Base-by-base conservation (phyloP, 2,797 vertebrate genomes). In the Liasis olivaceus region DNA sequence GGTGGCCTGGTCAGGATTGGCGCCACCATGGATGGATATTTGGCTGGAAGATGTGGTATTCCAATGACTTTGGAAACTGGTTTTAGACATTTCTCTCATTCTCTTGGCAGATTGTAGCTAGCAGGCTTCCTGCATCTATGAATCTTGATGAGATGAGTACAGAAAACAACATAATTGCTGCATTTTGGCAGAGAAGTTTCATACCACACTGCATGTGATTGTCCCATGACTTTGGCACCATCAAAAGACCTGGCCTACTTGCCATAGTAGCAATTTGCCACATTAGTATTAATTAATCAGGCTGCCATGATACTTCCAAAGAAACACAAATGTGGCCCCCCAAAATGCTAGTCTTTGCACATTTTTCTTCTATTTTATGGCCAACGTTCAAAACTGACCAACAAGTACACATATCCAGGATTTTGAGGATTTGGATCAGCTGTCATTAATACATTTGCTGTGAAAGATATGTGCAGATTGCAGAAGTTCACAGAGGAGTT, bases 181-280 rank as follows among this genome's bases (percentile, higher is more conserved):
- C 94, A 93, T 95, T 97, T 96, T 96, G 96, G 94, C 96, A 96
- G 94, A 93, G 94, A 94, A 94, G 94, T 91, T 95, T 94, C 90
- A 94, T 96, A 95, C 94, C 95, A 95, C 94, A 94, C 96, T 94
- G 96, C 96, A 95, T 8, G 94, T 95, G 95, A 94, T 36, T 95
- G 96, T 95, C 93, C 87, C 88, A 0, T 95, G 69, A 91, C 95
- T 97, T 94, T 95, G 96, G 85, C 87, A 95, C 24, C 58, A 66
- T 89, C 5, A 3, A 84, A 77, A 62, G 47, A 64, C 72, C 59
- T 64, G 91, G 72, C 47, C 59, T 7, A 2, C 22, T 84, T 13
- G 20, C 3, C 6, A 26, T 8, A 54, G 90, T 85, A 92, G 59
- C 66, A 36, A 14, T 88, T 63, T 81, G 69, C 66, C 58, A 63